Conservation (phyloP, 2,113 vertebrate species). For the Salvelinus namaycush region DNA sequence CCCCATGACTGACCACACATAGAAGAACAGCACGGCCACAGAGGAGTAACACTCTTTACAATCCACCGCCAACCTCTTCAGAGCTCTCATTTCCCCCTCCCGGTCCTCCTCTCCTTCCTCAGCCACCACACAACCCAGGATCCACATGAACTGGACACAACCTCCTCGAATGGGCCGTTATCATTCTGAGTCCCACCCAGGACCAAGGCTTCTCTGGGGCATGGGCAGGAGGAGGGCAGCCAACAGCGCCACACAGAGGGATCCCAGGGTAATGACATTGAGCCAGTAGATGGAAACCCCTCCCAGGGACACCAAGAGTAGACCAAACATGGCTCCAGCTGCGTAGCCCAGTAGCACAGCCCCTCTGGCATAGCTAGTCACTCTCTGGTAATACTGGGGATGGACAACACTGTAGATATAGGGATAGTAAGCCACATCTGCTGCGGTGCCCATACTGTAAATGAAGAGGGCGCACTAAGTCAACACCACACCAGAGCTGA, state of each 20-base stretch:
- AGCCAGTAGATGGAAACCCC: constrained; percentile 76
- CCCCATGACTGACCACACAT: constrained; percentile 80
- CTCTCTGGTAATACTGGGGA: constrained; percentile 76
- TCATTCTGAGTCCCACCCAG: constrained; percentile 57
- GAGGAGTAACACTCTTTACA: constrained; percentile 81
- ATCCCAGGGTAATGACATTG: constrained; percentile 79
- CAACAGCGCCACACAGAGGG: constrained; percentile 76
- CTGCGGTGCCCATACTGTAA: constrained; percentile 77
- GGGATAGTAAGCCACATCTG: constrained; percentile 82
- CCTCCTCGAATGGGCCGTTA: background rate
- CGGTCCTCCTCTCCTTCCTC: background rate
- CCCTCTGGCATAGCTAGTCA: constrained; percentile 82
- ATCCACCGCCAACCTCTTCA: constrained; percentile 71
- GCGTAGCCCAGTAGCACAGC: constrained; percentile 81
- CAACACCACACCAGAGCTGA: constrained; percentile 73
- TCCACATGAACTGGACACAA: background rate
- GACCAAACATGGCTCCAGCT: constrained; percentile 72
- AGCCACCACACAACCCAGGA: background rate
- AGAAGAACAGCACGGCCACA: constrained; percentile 78
- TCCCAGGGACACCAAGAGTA: constrained; percentile 75
- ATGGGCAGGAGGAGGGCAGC: constrained; percentile 81
- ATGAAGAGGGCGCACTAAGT: constrained; percentile 79
- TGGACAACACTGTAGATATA: constrained; percentile 83
- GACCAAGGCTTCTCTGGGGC: constrained; percentile 80
- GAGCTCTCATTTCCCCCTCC: constrained; percentile 36